Base-by-base conservation (phyloP, 2,888 invertebrate genomes). In the Drosophila borborema region DNA sequence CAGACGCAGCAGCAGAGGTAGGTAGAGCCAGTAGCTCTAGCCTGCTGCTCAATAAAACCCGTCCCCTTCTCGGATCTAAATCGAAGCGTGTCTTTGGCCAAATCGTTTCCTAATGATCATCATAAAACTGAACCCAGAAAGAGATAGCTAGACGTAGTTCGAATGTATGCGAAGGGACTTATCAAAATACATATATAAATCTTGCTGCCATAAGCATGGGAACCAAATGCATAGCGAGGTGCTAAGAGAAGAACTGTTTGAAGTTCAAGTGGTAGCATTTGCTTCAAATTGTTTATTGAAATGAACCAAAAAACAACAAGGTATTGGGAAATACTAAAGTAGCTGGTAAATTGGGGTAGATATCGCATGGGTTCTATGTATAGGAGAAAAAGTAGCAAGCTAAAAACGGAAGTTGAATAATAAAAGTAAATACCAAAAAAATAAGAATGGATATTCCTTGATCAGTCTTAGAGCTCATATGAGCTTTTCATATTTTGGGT, bases 21-120 rank as follows among this genome's bases (percentile, higher is more conserved):
- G 20, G 34, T 45, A 36, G 20, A n/a, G 28, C 10, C 34, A 55
- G 23, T 23, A 31, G 28, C 9, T n/a, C 10, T 38, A 51, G 56
- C 31, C 45, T 51, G 28, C 16, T 46, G 34, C 49, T 49, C 34
- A 20, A 56, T 61, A 54, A 78, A 77, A 80, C 76, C 62, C 75
- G 77, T 74, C 76, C 51, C 75, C 75, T 80, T 79, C 80, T 74
- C 58, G 43, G 61, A 43, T 74, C 10, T 12, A 71, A 77, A 49
- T 55, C 62, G 76, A 72, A 80, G 72, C 71, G 72, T 65, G 64
- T 80, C 72, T 78, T 65, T 65, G 38, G 28, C 56, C 61, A 63
- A 71, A 82, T 80, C 80, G 80, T 59, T 82, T 74, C 64, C 81
- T 73, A 86, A 85, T 85, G 86, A 71, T 46, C 63, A 64, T 49